These are phyloP conservation scores for Melanotaenia pygmaea DNA, from an alignment of 2,797 vertebrate genomes.

Conservation along the genomic window DNA sequence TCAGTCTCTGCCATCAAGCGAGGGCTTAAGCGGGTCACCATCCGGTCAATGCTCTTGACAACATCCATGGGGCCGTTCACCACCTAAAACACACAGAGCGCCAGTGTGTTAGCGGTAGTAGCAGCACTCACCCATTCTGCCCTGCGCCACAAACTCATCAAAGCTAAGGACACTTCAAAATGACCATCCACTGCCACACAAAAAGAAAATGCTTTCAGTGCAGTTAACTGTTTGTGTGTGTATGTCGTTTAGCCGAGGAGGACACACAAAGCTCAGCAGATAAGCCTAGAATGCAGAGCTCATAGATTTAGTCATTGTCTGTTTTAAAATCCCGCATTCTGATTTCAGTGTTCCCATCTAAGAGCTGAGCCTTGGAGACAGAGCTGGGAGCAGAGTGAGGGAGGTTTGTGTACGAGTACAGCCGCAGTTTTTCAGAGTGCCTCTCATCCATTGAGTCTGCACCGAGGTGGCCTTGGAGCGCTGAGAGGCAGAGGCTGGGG, in stretches of 20 bases:
- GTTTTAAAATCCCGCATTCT: slow-evolving; percentile 51
- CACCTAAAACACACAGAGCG: slow-evolving; percentile 77
- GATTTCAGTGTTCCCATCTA: slow-evolving; percentile 52
- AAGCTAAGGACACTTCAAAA: slow-evolving; percentile 50
- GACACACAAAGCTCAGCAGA: slow-evolving; percentile 32
- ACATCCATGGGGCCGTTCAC: slow-evolving; percentile 90
- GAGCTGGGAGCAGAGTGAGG: slow-evolving; percentile 45
- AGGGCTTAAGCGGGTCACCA: slow-evolving; percentile 83
- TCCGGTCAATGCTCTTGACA: slow-evolving; percentile 84
- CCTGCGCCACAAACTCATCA: neutral
- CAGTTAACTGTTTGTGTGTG: slow-evolving; percentile 20
- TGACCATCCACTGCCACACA: slow-evolving; percentile 48
- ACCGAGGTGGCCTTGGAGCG: slow-evolving; percentile 74
- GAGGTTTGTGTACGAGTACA: slow-evolving; percentile 55
- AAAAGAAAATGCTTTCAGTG: slow-evolving; percentile 27
- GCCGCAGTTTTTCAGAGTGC: slow-evolving; percentile 61
- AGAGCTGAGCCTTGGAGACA: slow-evolving; percentile 55
- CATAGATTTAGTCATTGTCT: slow-evolving; percentile 46
- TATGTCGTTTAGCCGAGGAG: slow-evolving; percentile 27
- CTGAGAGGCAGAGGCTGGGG: slow-evolving; percentile 55
- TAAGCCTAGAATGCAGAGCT: slow-evolving; percentile 36
- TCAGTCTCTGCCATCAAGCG: slow-evolving; percentile 76
- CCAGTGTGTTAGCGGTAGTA: slow-evolving; percentile 4
- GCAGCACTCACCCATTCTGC: slow-evolving; percentile 10
- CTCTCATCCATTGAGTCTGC: slow-evolving; percentile 71